A percentile compares a stretch with the other conserved stretches of the same genome.
Evolutionary conservation across 2,888 invertebrate genomes (phyloP).

Genomic region (Hyppa rectilinea): DNA sequence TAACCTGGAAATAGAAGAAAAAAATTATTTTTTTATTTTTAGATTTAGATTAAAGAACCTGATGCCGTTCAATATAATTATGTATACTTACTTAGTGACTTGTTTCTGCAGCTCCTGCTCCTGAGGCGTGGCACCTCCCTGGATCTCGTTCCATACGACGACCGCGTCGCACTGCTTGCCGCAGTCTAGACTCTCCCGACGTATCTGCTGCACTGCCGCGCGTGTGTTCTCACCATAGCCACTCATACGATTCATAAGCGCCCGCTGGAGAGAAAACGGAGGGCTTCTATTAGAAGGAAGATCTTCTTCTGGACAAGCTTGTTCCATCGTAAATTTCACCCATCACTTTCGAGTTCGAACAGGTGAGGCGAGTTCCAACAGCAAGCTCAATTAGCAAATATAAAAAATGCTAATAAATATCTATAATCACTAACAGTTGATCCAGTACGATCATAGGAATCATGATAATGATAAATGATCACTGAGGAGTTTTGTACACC

Average conservation of each 20-base stretch:
- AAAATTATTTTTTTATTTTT: too few species aligned
- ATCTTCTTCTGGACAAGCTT: not conserved
- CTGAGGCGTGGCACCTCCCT: conserved; percentile 47
- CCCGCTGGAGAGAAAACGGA: not conserved
- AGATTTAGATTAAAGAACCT: too few species aligned
- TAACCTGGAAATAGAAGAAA: conserved; percentile 73
- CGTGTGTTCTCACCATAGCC: conserved; percentile 75
- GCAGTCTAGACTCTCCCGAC: conserved; percentile 58
- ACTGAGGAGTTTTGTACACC: not conserved
- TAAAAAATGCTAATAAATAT: too few species aligned
- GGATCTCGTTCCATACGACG: conserved; percentile 68
- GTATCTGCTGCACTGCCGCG: conserved; percentile 72
- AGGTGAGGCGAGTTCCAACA: not conserved
- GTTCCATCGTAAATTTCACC: not conserved
- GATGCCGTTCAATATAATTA: too few species aligned
- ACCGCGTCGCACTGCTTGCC: conserved; percentile 66
- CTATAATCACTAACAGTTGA: too few species aligned
- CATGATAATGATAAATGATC: too few species aligned
- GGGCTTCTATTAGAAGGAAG: not conserved
- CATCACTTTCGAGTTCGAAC: not conserved
- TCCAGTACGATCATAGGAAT: not conserved
- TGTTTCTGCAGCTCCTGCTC: conserved; percentile 73
- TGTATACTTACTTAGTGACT: conserved; percentile 73
- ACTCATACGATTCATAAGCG: conserved; percentile 79
- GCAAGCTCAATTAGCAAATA: not conserved